phyloP scores from a whole-genome alignment of 1,140 invertebrate species.

The Pseudomyrmex cubaensis region DNA sequence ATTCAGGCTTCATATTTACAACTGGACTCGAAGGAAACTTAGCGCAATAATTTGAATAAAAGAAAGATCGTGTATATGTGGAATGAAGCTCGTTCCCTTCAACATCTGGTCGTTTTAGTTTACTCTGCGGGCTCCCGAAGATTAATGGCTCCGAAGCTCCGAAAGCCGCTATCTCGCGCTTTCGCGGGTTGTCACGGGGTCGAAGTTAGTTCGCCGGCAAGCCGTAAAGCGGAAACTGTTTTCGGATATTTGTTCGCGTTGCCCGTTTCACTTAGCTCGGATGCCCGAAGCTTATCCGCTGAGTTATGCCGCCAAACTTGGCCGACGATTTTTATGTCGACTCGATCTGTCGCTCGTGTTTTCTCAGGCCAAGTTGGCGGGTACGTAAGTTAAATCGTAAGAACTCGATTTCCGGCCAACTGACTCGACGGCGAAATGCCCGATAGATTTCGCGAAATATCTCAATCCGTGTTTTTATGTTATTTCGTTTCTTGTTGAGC shows the following conservation, averaged over 20 bases:
- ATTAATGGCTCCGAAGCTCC: conserved; percentile 36
- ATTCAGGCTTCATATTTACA: not conserved
- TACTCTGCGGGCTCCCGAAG: not conserved
- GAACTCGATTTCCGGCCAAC: conserved; percentile 32
- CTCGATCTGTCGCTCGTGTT: conserved; percentile 54
- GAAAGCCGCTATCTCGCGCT: not conserved
- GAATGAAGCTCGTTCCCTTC: not conserved
- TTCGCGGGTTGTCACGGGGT: conserved; percentile 19
- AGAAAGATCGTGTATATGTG: not conserved
- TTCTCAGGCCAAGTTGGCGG: conserved; percentile 32
- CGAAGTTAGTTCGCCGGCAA: conserved; percentile 37
- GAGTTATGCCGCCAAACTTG: conserved; percentile 62
- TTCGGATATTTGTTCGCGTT: conserved; percentile 61
- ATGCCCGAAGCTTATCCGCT: conserved; percentile 58
- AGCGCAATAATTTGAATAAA: not conserved
- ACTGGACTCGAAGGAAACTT: not conserved
- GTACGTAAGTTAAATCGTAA: conserved; percentile 50
- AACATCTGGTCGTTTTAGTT: conserved; percentile 12
- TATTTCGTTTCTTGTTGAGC: not conserved
- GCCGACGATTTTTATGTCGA: conserved; percentile 58
- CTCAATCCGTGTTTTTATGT: conserved; percentile 30
- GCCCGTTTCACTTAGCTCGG: conserved; percentile 54
- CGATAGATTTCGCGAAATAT: conserved; percentile 26
- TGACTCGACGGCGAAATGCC: conserved; percentile 20
- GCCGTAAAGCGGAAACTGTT: conserved; percentile 54